These are phyloP conservation scores for Pandemis cinnamomeana DNA, from an alignment of 2,888 invertebrate genomes.

Conservation along the genomic window DNA sequence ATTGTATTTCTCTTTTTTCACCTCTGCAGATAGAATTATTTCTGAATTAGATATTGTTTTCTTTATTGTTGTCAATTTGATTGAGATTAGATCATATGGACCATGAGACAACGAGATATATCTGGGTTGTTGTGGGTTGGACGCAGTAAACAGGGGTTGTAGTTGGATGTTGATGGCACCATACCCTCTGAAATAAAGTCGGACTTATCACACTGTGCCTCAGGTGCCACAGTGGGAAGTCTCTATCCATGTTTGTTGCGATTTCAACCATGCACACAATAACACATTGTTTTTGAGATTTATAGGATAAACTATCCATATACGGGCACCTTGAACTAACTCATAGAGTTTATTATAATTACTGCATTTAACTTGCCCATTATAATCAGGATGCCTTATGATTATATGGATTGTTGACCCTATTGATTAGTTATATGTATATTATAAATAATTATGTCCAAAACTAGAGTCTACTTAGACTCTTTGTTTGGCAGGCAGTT, in stretches of 20 bases:
- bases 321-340: neutral
- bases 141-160: slow-evolving; percentile 79
- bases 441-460: neutral
- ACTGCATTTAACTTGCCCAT: neutral
- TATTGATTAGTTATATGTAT: neutral
- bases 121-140: slow-evolving; percentile 86
- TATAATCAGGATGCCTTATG: neutral
- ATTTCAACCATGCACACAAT: slow-evolving; percentile 56
- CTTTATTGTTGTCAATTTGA: slow-evolving; percentile 49
- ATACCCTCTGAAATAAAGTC: slow-evolving; percentile 84
- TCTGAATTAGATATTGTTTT: slow-evolving; percentile 65
- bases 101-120: slow-evolving; percentile 86
- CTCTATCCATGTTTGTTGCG: slow-evolving; percentile 72
- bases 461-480: neutral
- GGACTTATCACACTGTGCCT: slow-evolving; percentile 77
- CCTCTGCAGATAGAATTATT: slow-evolving; percentile 83
- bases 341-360: neutral
- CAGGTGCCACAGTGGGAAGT: slow-evolving; percentile 66
- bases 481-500: slow-evolving; percentile 39
- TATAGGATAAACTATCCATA: neutral
- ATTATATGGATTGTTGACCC: slow-evolving; percentile 7
- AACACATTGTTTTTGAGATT: slow-evolving; percentile 2
- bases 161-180: slow-evolving; percentile 79
- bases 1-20: slow-evolving; percentile 77
- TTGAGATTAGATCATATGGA: slow-evolving; percentile 84